phyloP scores from a whole-genome alignment of 2,113 vertebrate species.

The Microtus montanus region DNA sequence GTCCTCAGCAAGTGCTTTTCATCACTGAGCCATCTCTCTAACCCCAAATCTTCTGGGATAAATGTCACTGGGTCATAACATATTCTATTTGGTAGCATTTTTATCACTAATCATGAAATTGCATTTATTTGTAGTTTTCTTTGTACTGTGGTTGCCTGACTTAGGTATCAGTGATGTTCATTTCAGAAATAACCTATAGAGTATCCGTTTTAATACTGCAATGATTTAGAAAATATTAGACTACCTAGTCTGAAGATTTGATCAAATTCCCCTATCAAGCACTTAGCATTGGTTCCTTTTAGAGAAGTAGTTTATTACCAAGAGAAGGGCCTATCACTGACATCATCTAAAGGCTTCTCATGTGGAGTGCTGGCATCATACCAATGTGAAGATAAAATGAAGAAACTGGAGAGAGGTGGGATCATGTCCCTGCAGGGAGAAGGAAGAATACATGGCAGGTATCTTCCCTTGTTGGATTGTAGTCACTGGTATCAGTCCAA shows the following conservation, averaged over 20 bases:
- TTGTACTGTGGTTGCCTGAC: not conserved
- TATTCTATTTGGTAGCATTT: conserved; percentile 24
- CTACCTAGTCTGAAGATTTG: not conserved
- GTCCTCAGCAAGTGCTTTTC: too few relatives aligned
- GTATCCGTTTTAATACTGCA: not conserved
- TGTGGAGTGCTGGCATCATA: not conserved
- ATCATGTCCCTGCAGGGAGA: not conserved
- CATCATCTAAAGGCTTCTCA: not conserved
- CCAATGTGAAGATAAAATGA: not conserved
- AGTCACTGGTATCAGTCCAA: not conserved
- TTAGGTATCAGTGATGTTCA: not conserved
- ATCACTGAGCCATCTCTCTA: not conserved
- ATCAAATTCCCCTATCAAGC: not conserved
- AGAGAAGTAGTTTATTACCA: not conserved
- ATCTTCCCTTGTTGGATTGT: not conserved
- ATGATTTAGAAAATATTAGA: not conserved
- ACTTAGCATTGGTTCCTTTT: not conserved
- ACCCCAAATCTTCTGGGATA: not conserved
- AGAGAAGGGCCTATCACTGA: not conserved
- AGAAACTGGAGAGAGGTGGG: not conserved
- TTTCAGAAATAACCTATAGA: not conserved
- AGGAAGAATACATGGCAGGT: not conserved
- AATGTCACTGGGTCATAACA: not conserved
- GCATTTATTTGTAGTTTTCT: not conserved
- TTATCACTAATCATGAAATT: not conserved